Base-by-base conservation (phyloP, 2,888 invertebrate genomes). In the Lysandra coridon region DNA sequence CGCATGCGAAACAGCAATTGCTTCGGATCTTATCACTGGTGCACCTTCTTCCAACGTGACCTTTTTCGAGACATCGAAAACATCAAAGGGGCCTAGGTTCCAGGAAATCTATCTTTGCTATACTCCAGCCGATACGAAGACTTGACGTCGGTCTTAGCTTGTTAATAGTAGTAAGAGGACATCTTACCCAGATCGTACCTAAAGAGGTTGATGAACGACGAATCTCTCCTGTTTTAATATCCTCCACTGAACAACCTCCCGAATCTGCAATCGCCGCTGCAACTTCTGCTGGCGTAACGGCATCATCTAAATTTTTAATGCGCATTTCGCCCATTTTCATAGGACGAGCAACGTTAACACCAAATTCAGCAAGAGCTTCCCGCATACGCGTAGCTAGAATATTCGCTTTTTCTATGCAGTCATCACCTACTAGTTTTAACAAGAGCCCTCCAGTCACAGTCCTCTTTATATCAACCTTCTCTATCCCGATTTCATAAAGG, bases 141-240 rank as follows among this genome's bases (percentile, higher is more conserved):
- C 62, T 14, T 62, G 60, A 33, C 6, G 17, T 60, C 17, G 37
- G 7, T 1, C 37, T 37, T 12, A 78, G 37, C 23, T 80, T 80
- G 4, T 44, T 62, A 1, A 78, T 53, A 1, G 76, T 76, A 6
- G 37, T 69, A 4, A 78, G 30, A n/a, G 80, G 80, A 40, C 78
- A 80, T 14, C 78, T 30, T 7, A 78, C 80, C 80, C 80, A 78
- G 17, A 74, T 44, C 2, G 80, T 69, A 0, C 80, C 80, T 69
- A 80, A 23, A 3, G 49, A n/a, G 2, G 23, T 78, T 6, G 69
- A 40, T 12, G 75, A 37, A 10, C 78, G 78, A 17, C 78, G 78
- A 4, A 78, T 78, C 14, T 80, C 64, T 1, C 79, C 79, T 4
- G 60, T 75, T 33, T 79, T 79, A n/a, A 79, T 57, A 37, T 73